Evolutionary conservation across 2,797 vertebrate species (phyloP).

Genomic region (Limnodromus scolopaceus): DNA sequence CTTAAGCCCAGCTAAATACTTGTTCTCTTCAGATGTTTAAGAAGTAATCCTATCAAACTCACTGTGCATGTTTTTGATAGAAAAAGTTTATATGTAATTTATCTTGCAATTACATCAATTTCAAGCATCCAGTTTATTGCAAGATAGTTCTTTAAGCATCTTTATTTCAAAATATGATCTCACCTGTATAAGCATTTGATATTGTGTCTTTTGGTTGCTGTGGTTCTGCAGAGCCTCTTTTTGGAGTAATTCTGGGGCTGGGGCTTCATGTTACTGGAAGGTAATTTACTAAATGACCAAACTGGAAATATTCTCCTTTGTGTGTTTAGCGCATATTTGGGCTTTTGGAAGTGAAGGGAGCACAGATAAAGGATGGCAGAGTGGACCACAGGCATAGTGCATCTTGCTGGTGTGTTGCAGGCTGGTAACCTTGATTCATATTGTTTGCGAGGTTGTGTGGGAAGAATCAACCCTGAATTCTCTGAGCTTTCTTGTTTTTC

Average conservation of each 20-base stretch:
- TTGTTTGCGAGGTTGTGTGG: rapidly evolving
- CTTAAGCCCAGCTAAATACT: neutral
- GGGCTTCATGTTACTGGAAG: neutral
- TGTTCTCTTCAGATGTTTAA: neutral
- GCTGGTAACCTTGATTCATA: neutral
- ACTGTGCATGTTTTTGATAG: neutral
- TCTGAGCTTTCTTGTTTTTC: neutral
- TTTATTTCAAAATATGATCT: neutral
- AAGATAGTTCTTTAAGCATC: neutral
- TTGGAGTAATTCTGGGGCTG: neutral
- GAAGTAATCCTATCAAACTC: neutral
- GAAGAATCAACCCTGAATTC: neutral
- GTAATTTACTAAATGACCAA: neutral
- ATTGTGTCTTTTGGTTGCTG: neutral
- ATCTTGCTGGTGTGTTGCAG: neutral
- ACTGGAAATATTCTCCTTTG: neutral
- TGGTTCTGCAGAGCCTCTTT: neutral
- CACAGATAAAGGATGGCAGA: neutral
- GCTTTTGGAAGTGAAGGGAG: neutral
- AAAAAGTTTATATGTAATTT: neutral
- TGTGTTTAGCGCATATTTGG: neutral
- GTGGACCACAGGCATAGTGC: too few species aligned
- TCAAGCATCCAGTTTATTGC: neutral
- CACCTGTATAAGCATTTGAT: neutral
- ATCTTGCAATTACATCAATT: neutral